A percentile compares a stretch with the other conserved stretches of the same genome.
Conservation (phyloP, 2,888 invertebrate species). For the Gryllus longicercus region DNA sequence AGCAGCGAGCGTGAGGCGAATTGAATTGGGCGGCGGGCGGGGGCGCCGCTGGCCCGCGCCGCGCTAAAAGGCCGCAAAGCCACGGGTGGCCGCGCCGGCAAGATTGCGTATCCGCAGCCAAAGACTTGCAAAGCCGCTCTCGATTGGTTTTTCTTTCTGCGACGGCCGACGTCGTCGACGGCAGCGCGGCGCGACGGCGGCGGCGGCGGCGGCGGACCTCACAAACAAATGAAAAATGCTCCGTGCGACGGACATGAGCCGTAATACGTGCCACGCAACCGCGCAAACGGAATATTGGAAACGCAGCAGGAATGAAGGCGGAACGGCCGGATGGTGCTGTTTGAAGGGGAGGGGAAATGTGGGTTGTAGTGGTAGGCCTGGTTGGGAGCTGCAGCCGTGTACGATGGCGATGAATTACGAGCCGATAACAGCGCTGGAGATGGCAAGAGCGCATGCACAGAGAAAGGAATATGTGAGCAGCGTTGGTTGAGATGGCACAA, state of each 20-base stretch:
- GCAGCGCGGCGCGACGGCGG: background rate
- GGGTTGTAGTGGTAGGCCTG: no score
- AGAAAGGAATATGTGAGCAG: no score
- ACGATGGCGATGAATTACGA: no score
- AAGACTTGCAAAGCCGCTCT: slow-evolving; percentile 8
- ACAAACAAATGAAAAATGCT: background rate
- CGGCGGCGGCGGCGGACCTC: background rate
- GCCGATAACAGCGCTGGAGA: no score
- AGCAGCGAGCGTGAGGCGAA: background rate
- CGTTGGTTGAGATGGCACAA: no score
- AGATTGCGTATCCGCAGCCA: slow-evolving; percentile 17
- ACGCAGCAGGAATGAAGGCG: no score
- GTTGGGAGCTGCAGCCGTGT: no score
- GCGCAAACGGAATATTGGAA: background rate
- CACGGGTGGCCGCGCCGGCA: background rate
- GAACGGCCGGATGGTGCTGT: no score
- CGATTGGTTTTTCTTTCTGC: slow-evolving; percentile 17
- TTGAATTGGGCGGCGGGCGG: background rate
- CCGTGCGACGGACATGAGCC: background rate
- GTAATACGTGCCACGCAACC: background rate
- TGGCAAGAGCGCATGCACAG: no score
- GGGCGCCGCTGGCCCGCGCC: background rate
- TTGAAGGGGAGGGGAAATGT: no score
- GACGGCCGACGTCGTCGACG: background rate
- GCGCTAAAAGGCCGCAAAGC: background rate